These are phyloP conservation scores for Laticauda laticaudata DNA, from an alignment of 2,113 vertebrate species.

Conservation along the genomic window DNA sequence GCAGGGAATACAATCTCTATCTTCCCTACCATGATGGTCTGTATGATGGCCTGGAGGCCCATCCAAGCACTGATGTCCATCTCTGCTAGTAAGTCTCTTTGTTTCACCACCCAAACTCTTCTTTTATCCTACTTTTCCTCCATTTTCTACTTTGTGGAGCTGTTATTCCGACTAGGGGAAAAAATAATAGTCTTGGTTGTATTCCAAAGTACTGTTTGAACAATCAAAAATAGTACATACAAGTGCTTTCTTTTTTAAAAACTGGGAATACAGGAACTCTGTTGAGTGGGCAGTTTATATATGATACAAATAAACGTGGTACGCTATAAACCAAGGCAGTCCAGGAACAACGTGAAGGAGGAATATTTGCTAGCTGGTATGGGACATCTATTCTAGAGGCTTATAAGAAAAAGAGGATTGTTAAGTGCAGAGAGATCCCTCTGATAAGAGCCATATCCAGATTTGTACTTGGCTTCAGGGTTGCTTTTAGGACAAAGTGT, in stretches of 20 bases:
- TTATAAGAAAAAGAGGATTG: neutral
- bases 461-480: neutral
- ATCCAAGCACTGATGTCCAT: slow-evolving; percentile 96
- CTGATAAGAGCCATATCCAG: neutral
- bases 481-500: neutral
- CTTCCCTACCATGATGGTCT: slow-evolving; percentile 99
- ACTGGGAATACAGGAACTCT: neutral
- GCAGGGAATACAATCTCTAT: slow-evolving; percentile 98
- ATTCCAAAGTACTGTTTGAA: neutral
- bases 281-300: neutral
- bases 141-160: neutral
- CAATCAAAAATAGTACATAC: neutral
- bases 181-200: neutral
- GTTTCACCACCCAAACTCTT: fast-evolving
- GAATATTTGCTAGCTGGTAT: neutral
- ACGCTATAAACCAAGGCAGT: no score
- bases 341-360: neutral
- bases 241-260: neutral
- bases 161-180: no score
- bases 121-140: neutral
- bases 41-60: slow-evolving; percentile 99
- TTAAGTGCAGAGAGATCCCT: neutral
- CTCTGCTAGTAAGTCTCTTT: slow-evolving; percentile 87
- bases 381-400: neutral
- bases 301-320: no score